Evolutionary conservation across 2,113 vertebrate genomes (phyloP), one percentile per base, ranked within the genome.

Genomic region (Spilogale gracilis): DNA sequence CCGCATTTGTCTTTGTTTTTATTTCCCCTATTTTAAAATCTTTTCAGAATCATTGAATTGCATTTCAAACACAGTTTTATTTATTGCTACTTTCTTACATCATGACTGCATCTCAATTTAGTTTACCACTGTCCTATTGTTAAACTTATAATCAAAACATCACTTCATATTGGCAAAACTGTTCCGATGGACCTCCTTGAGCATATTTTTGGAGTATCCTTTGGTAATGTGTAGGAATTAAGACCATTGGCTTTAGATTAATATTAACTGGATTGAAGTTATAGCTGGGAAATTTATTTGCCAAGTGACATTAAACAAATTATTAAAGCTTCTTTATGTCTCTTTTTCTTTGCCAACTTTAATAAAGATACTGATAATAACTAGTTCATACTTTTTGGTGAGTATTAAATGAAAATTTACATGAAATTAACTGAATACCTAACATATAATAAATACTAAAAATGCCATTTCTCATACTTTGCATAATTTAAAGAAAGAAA

Each of bases 41-140:
- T 56, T 83, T 93, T 92, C 3, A 2, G 95, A 74, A 65, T 83
- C 4, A 32, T 30, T 65, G 56, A 63, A 73, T 97, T 97, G 20
- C 18, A 50, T 2, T 93, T 91, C 3, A 58, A 71, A 45, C 20
- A n/a, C 11, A 63, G 9, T 61, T 87, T 79, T 45, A 38, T 32
- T 56, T 84, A 54, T 79, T 7, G n/a, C 17, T 86, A 27, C 84
- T 27, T 58, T 95, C 18, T 45, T 73, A 58, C 6, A 78, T 58
- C 2, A 21, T 54, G 18, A 0, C 14, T 63, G 12, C 27, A 82
- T 13, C 5, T 13, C 30, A 69, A 5, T 65, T 45, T 52, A 16
- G 3, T 92, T 85, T 14, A 8, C 11, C 16, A 14, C 16, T 93
- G 0, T 71, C 5, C 27, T 65, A 38, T 43, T 56, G 25, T 20